phyloP scores from a whole-genome alignment of 2,888 invertebrate genomes.

The Polydesmus complanatus region DNA sequence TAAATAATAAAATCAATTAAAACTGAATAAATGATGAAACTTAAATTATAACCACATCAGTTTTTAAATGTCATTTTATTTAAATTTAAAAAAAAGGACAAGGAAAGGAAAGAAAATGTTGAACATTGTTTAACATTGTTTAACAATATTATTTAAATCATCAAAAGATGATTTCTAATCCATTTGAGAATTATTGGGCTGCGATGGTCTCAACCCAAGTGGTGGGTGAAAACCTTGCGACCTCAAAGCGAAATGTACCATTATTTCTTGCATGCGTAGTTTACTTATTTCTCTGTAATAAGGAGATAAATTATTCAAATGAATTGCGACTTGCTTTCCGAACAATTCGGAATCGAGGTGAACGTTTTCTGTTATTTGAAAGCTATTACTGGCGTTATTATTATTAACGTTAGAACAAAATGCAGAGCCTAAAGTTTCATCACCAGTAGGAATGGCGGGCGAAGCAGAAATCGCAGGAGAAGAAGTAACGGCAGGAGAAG shows the following conservation, averaged over 20 bases:
- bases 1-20: neutral
- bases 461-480: neutral
- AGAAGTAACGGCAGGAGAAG: neutral
- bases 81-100: neutral
- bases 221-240: neutral
- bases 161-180: no score
- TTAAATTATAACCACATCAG: neutral
- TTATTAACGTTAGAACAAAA: neutral
- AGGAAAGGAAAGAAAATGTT: no score
- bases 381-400: no score
- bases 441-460: neutral
- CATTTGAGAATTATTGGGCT: no score
- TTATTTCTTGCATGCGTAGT: conserved; percentile 2
- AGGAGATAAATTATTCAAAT: conserved; percentile 2
- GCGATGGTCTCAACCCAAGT: neutral
- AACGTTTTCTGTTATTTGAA: no score
- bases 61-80: neutral
- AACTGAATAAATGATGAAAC: neutral
- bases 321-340: conserved; percentile 3
- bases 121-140: neutral
- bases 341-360: conserved; percentile 3
- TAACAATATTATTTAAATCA: neutral
- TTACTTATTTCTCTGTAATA: conserved; percentile 7
- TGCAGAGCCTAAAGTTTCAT: neutral
- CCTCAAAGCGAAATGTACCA: neutral